These are phyloP conservation scores for Chionomys nivalis DNA, from an alignment of 2,113 vertebrate genomes.

Conservation along the genomic window DNA sequence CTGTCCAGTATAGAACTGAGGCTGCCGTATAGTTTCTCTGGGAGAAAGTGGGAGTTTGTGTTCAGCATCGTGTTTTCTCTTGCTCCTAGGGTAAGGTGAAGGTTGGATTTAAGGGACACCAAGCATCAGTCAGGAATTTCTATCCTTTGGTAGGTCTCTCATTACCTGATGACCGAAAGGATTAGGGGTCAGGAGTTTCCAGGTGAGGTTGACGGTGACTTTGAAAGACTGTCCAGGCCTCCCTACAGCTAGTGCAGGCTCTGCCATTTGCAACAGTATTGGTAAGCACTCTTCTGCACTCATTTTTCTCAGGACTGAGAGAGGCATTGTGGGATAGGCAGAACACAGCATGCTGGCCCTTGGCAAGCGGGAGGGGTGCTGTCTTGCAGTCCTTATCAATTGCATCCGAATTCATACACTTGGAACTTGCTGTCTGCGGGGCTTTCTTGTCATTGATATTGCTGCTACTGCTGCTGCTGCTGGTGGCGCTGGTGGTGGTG, in stretches of 20 bases:
- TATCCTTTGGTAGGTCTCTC: background rate
- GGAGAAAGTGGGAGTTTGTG: background rate
- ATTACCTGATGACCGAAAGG: background rate
- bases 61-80: background rate
- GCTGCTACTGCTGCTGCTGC: background rate
- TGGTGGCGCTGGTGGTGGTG: rapidly evolving
- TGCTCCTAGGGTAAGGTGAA: slow-evolving; percentile 2
- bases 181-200: background rate
- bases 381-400: background rate
- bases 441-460: background rate
- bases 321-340: background rate
- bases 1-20: background rate
- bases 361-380: background rate
- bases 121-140: background rate
- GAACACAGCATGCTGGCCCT: background rate
- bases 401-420: background rate
- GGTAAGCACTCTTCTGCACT: background rate
- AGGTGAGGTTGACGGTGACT: background rate
- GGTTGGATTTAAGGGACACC: background rate
- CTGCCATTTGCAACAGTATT: background rate
- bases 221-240: background rate
- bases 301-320: background rate
- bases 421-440: background rate
- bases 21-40: background rate
- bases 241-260: background rate